Conservation (phyloP, 2,113 vertebrate genomes). For the Crotalus tigris region DNA sequence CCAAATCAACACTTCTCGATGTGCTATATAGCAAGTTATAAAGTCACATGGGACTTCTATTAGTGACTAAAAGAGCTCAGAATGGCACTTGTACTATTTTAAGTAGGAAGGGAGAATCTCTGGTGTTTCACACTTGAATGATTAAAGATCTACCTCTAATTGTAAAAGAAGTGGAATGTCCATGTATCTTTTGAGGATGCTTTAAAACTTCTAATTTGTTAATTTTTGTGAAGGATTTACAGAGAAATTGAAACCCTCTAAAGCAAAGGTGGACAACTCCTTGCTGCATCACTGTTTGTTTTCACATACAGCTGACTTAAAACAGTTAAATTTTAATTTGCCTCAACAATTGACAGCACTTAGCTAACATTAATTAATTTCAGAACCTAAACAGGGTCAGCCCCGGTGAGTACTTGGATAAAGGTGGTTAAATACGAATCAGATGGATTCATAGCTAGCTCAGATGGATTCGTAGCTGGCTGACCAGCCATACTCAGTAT, state of each 20-base stretch:
- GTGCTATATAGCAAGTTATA: not conserved
- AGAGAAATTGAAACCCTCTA: not conserved
- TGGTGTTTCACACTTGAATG: not conserved
- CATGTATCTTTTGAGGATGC: not conserved
- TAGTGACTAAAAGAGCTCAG: not conserved
- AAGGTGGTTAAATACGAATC: not conserved
- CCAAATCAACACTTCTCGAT: accelerated
- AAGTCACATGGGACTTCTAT: not conserved
- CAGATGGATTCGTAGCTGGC: no score
- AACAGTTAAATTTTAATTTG: not conserved
- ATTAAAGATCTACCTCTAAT: not conserved
- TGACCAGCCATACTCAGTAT: no score
- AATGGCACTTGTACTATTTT: accelerated
- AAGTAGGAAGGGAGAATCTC: not conserved
- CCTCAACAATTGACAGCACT: not conserved
- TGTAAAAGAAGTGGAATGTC: not conserved
- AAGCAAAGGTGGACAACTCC: not conserved
- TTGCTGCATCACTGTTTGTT: not conserved
- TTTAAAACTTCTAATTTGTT: not conserved
- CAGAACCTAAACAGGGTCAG: not conserved
- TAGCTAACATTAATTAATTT: not conserved
- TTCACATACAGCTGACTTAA: not conserved
- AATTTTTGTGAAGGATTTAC: not conserved
- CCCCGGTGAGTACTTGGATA: not conserved
- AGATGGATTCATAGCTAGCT: no score